Conservation (phyloP, 2,888 invertebrate genomes). For the Harpagoxenus sublaevis region DNA sequence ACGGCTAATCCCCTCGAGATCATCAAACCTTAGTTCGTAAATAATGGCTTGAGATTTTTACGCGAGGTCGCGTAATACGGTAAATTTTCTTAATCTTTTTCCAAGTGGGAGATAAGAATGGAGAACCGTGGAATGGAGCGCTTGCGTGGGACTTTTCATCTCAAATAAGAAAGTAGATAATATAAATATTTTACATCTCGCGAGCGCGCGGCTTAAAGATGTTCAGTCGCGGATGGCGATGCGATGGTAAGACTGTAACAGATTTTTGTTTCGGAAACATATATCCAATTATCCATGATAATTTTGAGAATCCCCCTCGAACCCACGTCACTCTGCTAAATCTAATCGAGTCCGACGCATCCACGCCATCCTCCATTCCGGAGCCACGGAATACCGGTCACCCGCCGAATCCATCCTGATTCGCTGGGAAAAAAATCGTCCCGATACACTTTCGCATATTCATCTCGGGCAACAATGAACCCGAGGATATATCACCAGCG, state of each 20-base stretch:
- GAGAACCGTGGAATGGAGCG: background rate
- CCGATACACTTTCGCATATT: constrained; percentile 26
- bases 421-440: background rate
- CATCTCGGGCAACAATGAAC: constrained; percentile 24
- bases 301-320: background rate
- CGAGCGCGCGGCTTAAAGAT: background rate
- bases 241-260: background rate
- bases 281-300: background rate
- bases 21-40: constrained; percentile 46
- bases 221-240: constrained; percentile 9
- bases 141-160: constrained; percentile 6
- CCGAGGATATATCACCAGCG: constrained; percentile 50
- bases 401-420: background rate
- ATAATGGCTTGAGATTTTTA: constrained; percentile 40
- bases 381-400: background rate
- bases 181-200: background rate
- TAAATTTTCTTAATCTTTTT: constrained; percentile 40
- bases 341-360: constrained; percentile 14
- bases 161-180: constrained; percentile 15
- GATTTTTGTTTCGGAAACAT: constrained; percentile 29
- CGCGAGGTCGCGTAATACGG: constrained; percentile 36
- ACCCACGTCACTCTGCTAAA: constrained; percentile 22
- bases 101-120: background rate
- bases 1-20: constrained; percentile 48
- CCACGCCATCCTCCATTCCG: background rate